phyloP scores from a whole-genome alignment of 2,113 vertebrate species.

The Setophaga petechia region DNA sequence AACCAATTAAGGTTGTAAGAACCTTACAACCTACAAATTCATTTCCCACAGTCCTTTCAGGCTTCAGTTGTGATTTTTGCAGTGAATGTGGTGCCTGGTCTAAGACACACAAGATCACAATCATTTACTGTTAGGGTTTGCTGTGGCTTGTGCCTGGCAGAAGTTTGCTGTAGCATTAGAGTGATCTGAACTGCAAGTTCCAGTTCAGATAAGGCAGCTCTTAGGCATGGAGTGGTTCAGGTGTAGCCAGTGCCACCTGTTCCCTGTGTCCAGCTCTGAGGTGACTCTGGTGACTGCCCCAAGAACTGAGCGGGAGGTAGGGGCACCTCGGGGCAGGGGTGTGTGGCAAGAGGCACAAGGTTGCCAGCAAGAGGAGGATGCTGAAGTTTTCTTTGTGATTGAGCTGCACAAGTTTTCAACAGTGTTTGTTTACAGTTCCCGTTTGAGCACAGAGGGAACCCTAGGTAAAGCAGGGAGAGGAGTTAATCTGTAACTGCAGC shows the following conservation, averaged over 20 bases:
- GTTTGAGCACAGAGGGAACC: neutral
- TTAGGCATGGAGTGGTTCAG: neutral
- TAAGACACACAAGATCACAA: neutral
- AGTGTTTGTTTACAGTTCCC: neutral
- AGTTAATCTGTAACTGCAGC: slow-evolving; percentile 66
- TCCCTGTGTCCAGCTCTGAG: neutral
- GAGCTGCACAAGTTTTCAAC: neutral
- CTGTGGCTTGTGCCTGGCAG: neutral
- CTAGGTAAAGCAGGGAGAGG: neutral
- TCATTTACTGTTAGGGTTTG: neutral
- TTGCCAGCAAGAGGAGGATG: neutral
- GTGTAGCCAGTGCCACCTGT: neutral
- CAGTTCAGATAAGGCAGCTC: neutral
- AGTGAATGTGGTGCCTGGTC: neutral
- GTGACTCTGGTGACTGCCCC: neutral
- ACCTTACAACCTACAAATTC: neutral
- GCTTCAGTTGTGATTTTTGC: neutral
- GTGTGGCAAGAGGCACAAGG: neutral
- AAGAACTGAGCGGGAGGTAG: neutral
- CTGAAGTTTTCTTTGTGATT: neutral
- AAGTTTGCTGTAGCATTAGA: neutral
- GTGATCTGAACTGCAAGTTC: neutral
- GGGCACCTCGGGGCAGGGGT: accelerated
- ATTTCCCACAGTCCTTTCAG: neutral
- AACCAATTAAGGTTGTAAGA: neutral